Conservation (phyloP, 2,113 vertebrate genomes). For the Hystrix cristata region DNA sequence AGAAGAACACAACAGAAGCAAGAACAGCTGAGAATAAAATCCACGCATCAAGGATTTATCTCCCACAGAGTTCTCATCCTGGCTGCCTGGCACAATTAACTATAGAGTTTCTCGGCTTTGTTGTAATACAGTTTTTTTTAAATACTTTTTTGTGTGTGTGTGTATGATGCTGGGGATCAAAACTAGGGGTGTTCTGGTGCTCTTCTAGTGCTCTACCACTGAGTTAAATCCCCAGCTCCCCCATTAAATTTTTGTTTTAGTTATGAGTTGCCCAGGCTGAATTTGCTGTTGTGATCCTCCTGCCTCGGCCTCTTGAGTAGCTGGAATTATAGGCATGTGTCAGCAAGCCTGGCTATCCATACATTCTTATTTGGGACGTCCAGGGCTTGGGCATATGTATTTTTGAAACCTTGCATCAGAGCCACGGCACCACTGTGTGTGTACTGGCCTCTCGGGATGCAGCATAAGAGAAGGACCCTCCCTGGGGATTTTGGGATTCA, state of each 20-base stretch:
- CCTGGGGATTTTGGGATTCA: not conserved
- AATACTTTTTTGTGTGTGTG: not conserved
- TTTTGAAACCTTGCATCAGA: not conserved
- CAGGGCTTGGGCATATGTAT: no score
- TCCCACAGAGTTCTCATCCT: not conserved
- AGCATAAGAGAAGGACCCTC: not conserved
- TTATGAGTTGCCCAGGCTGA: not conserved
- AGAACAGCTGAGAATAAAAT: not conserved
- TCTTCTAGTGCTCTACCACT: not conserved
- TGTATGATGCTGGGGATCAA: accelerated
- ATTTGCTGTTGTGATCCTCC: not conserved
- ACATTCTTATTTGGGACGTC: not conserved
- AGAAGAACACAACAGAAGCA: not conserved
- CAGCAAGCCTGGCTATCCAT: not conserved
- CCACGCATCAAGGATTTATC: accelerated
- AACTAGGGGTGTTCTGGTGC: not conserved
- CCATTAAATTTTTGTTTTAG: not conserved
- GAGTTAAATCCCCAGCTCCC: not conserved
- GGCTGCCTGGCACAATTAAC: not conserved
- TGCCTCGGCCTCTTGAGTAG: not conserved
- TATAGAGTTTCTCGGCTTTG: not conserved
- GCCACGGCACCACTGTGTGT: no score
- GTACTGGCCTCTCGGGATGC: not conserved
- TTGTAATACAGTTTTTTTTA: not conserved
- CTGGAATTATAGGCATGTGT: not conserved